Evolutionary conservation across 1,140 invertebrate species (phyloP).

Genomic region (Drosophila parvula): DNA sequence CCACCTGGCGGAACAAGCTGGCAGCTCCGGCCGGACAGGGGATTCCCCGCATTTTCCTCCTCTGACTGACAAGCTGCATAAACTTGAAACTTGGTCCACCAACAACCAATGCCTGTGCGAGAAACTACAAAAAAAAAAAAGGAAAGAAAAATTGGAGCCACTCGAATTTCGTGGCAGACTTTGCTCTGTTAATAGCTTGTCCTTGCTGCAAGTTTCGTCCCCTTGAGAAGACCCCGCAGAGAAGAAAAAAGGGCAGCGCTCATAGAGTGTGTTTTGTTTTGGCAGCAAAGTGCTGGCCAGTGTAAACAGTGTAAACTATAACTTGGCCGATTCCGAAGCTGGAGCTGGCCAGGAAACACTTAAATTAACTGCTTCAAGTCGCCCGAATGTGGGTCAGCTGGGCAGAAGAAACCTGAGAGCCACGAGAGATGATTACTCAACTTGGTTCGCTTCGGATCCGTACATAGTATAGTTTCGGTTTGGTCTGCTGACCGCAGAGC

Average conservation of each 20-base stretch:
- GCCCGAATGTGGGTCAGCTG: conserved; percentile 71
- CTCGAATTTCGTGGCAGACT: conserved; percentile 74
- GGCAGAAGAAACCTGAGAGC: conserved; percentile 74
- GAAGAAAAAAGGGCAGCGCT: neutral
- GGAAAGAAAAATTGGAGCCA: conserved; percentile 53
- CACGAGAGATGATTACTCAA: conserved; percentile 76
- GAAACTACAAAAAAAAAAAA: conserved; percentile 2
- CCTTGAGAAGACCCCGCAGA: conserved; percentile 3
- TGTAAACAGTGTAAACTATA: conserved; percentile 82
- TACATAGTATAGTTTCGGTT: conserved; percentile 26
- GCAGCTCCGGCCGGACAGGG: conserved; percentile 28
- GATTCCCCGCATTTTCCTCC: neutral
- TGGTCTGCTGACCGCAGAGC: conserved; percentile 56
- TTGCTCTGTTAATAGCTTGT: conserved; percentile 74
- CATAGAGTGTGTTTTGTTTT: conserved; percentile 73
- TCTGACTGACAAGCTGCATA: conserved; percentile 47
- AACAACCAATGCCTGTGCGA: conserved; percentile 38
- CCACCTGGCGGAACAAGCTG: conserved; percentile 71
- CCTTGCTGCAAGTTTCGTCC: conserved; percentile 51
- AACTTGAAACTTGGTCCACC: conserved; percentile 67
- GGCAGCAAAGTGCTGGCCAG: conserved; percentile 75
- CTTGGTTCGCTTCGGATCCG: conserved; percentile 37
- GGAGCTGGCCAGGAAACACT: conserved; percentile 71
- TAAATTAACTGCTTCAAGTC: conserved; percentile 73
- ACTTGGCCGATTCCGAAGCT: conserved; percentile 49